Conservation (phyloP, 1,140 invertebrate species). For the Druon quercuslanigerum region DNA sequence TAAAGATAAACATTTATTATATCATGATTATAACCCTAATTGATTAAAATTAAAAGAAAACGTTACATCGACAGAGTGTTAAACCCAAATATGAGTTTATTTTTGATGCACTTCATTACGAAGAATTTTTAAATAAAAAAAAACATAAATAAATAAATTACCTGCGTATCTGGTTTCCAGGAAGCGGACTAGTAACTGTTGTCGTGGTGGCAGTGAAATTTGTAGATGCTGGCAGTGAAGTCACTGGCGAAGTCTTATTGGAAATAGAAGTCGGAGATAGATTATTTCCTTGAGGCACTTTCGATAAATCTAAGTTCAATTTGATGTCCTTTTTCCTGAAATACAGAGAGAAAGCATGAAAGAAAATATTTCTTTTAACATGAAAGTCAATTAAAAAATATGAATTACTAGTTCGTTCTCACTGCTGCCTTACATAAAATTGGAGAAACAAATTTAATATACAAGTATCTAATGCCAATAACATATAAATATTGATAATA, state of each 20-base stretch:
- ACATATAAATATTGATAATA: too few relatives aligned
- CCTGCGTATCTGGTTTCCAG: constrained; percentile 79
- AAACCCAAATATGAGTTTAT: too few relatives aligned
- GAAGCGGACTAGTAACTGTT: constrained; percentile 74
- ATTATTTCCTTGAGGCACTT: constrained; percentile 71
- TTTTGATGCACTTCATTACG: too few relatives aligned
- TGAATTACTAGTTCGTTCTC: too few relatives aligned
- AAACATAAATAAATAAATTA: constrained; percentile 60
- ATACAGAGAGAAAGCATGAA: constrained; percentile 42
- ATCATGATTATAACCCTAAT: too few relatives aligned
- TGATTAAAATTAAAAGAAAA: too few relatives aligned
- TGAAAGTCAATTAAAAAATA: too few relatives aligned
- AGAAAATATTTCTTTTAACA: constrained; percentile 36
- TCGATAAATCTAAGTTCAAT: constrained; percentile 70
- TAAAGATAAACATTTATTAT: too few relatives aligned
- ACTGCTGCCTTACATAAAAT: too few relatives aligned
- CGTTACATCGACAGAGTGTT: too few relatives aligned
- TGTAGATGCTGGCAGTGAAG: constrained; percentile 68
- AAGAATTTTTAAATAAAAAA: neutral
- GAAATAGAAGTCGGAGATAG: constrained; percentile 66
- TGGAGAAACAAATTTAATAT: too few relatives aligned
- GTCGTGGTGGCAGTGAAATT: constrained; percentile 68
- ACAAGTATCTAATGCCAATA: too few relatives aligned
- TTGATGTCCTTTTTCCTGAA: constrained; percentile 72
- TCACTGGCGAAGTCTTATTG: constrained; percentile 66